Evolutionary conservation across 1,140 invertebrate species (phyloP), one percentile per base, ranked within the genome.

Genomic region (Drosophila ambigua): DNA sequence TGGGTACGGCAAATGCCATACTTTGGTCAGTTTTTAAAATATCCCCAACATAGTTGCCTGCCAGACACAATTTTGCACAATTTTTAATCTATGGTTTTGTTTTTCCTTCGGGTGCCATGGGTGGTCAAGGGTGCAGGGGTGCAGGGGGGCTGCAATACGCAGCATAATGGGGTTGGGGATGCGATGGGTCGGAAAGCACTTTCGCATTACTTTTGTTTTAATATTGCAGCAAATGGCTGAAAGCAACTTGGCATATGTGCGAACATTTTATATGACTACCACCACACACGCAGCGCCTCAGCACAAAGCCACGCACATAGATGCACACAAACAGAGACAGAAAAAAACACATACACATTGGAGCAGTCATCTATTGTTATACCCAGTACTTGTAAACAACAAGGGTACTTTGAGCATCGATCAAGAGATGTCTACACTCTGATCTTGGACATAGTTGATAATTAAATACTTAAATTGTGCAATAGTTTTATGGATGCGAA

Each of bases 191-290:
- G 50, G 41, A 87, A 67, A 78, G 67, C 73, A 81, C 53, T 78
- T 68, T 81, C 49, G 60, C 67, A 74, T 85, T 81, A 82, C 82
- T 85, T 85, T 87, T 85, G 74, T 85, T 84, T 80, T 87, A 85
- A 87, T 85, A 81, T 75, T 87, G 66, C 65, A 78, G 77, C 61
- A 80, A 85, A 85, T 74, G 53, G 73, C 31, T 80, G 69, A 85
- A 78, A 71, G 78, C 74, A 88, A 53, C 65, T 76, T 82, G 78
- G 75, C 82, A 79, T 88, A 88, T 87, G 78, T 88, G 75, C 49
- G 66, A 82, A 88, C 67, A 88, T 88, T 78, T 69, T 79, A 82
- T 81, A 85, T 71, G 59, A 85, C 67, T 48, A 13, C 44, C 26
- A 44, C 63, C 74, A 49, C 44, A 72, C 35, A 39, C 11, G 11